Evolutionary conservation across 2,888 invertebrate genomes (phyloP).

Genomic region (Caenorhabditis japonica): DNA sequence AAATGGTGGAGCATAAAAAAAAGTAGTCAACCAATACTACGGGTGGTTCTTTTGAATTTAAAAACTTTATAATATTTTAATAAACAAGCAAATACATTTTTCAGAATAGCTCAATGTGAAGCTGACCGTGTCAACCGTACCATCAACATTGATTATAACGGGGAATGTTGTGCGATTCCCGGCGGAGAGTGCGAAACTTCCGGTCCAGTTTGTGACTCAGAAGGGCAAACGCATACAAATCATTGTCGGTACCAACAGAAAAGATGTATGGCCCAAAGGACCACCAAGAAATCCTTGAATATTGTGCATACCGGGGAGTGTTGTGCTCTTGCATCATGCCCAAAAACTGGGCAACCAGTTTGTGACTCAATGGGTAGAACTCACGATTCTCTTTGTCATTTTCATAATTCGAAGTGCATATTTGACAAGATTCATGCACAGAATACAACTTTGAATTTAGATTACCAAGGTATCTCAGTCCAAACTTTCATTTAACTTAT

Average conservation of each 20-base stretch:
- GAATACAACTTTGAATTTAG: conserved; percentile 54
- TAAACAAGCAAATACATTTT: neutral
- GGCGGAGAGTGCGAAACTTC: conserved; percentile 55
- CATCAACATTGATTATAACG: conserved; percentile 59
- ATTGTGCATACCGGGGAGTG: conserved; percentile 70
- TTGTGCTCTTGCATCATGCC: conserved; percentile 65
- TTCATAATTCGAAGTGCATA: conserved; percentile 71
- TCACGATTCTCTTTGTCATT: conserved; percentile 68
- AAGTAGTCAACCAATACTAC: neutral
- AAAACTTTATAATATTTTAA: neutral
- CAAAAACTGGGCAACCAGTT: conserved; percentile 61
- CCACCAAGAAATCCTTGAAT: conserved; percentile 52
- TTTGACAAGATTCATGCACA: conserved; percentile 66
- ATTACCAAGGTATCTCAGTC: conserved; percentile 65
- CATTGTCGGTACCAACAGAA: conserved; percentile 69
- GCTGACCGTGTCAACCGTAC: conserved; percentile 58
- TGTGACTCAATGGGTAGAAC: conserved; percentile 68
- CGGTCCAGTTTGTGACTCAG: conserved; percentile 69
- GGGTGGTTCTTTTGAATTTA: too few species aligned
- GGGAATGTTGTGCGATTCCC: conserved; percentile 63
- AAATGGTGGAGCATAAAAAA: too few species aligned
- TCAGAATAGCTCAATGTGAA: conserved; percentile 69
- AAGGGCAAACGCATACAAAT: conserved; percentile 62
- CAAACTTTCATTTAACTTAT: neutral
- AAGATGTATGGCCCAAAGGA: conserved; percentile 63